phyloP scores from a whole-genome alignment of 2,888 invertebrate genomes.

The Dorcus hopei region DNA sequence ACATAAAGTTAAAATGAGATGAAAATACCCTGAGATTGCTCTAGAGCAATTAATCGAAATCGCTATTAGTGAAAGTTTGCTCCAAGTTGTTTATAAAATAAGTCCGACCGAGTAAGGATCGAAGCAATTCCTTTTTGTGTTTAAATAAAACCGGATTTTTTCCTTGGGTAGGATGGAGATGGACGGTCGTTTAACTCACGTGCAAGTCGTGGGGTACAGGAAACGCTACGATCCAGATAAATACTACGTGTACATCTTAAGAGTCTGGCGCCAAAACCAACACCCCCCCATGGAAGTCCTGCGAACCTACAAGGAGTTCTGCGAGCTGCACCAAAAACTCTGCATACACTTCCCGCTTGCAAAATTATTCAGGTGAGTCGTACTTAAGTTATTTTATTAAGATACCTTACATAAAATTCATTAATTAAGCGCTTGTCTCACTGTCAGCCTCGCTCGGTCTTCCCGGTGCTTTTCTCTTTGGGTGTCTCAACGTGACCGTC shows the following conservation, averaged over 20 bases:
- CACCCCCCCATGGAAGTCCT: slow-evolving; percentile 86
- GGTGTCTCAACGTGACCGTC: background rate
- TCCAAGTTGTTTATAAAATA: too few relatives aligned
- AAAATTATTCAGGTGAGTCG: slow-evolving; percentile 78
- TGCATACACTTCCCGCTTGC: slow-evolving; percentile 89
- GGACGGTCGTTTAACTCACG: slow-evolving; percentile 83
- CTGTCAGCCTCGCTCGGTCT: slow-evolving; percentile 23
- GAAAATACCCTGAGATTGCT: too few relatives aligned
- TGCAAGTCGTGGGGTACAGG: slow-evolving; percentile 84
- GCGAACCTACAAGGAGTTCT: slow-evolving; percentile 94
- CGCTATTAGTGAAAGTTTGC: too few relatives aligned
- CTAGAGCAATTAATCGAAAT: too few relatives aligned
- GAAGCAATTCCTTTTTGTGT: too few relatives aligned
- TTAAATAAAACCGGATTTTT: background rate
- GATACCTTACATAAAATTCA: background rate
- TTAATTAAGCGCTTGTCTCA: slow-evolving; percentile 31
- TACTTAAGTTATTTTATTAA: background rate
- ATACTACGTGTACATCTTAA: slow-evolving; percentile 90
- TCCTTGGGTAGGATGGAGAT: slow-evolving; percentile 66
- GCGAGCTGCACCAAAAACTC: slow-evolving; percentile 92
- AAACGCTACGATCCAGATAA: slow-evolving; percentile 97
- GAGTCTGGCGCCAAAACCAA: slow-evolving; percentile 80
- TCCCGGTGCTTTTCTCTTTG: slow-evolving; percentile 26
- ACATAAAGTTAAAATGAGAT: too few relatives aligned
- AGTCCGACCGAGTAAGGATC: too few relatives aligned